Evolutionary conservation across 2,888 invertebrate species (phyloP), one percentile per base, ranked within the genome.

Genomic region (Allygus modestus): DNA sequence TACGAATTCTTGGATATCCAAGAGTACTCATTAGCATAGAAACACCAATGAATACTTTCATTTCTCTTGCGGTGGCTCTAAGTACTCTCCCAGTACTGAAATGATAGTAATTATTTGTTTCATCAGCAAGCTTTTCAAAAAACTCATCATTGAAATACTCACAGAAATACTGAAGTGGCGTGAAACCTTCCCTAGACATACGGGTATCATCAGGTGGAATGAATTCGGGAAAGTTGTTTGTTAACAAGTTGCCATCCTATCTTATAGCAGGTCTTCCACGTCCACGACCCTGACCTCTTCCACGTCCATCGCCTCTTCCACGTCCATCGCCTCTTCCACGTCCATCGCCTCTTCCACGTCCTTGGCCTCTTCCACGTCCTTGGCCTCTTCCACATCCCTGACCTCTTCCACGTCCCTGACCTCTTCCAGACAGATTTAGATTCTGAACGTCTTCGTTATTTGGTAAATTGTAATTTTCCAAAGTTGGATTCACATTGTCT

Each of bases 301-400:
- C 89, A 89, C 58, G 90, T 86, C 81, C 89, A 88, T 58, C 88
- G n/a, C 26, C 77, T 9, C 77, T 31, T 83, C 54, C 17, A 20
- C 15, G 46, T 7, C 51, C 58, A 28, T 69, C 89, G 89, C 69
- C 88, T 82, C 61, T 89, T 88, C 75, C 89, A 89, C 58, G 90
- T 86, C 81, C 89, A 88, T 54, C 88, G 86, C 37, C 88, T 86
- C 1, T 86, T 20, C 43, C 41, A 2, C 54, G 11, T 20, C 20
- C 54, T 11, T 23, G 1, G 7, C 54, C 54, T 54, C 28, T n/a
- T 15, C 73, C 41, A 41, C 73, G 23, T 41, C 73, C 73, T 73
- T 41, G 5, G 1, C 23, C 43, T 26, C 65, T 89, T 15, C 89
- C 17, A n/a, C 83, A 17, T 23, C 82, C 71, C 9, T n/a, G 26